Evolutionary conservation across 2,113 vertebrate genomes (phyloP), one percentile per base, ranked within the genome.

Genomic region (Monopterus albus): DNA sequence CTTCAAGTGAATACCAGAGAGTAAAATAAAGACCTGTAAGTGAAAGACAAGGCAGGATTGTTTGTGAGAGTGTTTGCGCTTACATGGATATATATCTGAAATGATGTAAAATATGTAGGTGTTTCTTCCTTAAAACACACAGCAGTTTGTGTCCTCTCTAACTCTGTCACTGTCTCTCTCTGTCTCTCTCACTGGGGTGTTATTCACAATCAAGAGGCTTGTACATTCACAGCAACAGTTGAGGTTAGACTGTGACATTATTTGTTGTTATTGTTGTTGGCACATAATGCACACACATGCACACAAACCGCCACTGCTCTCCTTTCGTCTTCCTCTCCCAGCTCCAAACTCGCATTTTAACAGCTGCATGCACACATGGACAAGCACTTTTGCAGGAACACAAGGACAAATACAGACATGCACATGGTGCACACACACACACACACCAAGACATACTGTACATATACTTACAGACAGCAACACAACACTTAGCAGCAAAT

Each of bases 241-340:
- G 58, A 84, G 81, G 78, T 82, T 58, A 11, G 29, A 55, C 71
- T 55, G 66, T 58, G 72, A 75, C 61, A 62, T 81, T 76, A 87
- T 89, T 85, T 88, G 85, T 72, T 86, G 72, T 79, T 73, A 71
- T 66, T 78, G 82, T 68, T 78, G 65, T 69, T 83, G 75, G 78
- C 61, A 51, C 61, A 69, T 31, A 51, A 29, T 4, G 10, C 13
- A 15, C 33, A 56, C 35, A 52, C 46, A 53, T 35, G 6, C 53
- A 72, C 67, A 76, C 50, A 55, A 53, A 20, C 49, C 15, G 26
- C 31, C 39, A 39, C 42, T 1, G 21, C 60, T 55, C 35, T 47
- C 18, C 50, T 51, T 75, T 60, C 72, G 29, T 49, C 38, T 38
- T 71, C 35, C 15, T 35, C 59, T 38, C 49, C 20, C 43, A 35